phyloP scores from a whole-genome alignment of 2,888 invertebrate genomes.

The Aspidiotus destructor region DNA sequence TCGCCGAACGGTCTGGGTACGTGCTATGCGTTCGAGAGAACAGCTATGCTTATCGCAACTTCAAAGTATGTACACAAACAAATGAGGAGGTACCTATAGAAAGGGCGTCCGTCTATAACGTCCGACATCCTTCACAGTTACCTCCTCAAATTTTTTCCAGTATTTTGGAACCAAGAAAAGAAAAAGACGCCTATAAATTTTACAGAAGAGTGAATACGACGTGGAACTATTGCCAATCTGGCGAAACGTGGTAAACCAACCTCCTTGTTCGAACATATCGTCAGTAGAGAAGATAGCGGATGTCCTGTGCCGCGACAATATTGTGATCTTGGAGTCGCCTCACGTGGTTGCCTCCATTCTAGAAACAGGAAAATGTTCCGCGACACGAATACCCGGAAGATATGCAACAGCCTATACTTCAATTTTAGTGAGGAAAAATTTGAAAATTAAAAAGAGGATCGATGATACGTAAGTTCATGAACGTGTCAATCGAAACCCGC shows the following conservation, averaged over 20 bases:
- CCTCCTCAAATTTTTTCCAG: too few relatives aligned
- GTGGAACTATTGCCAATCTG: slow-evolving; percentile 29
- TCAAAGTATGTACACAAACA: slow-evolving; percentile 31
- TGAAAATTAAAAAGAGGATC: slow-evolving; percentile 16
- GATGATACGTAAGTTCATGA: slow-evolving; percentile 32
- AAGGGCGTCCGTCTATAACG: not conserved
- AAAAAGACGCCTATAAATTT: not conserved
- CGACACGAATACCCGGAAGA: slow-evolving; percentile 34
- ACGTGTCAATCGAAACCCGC: not conserved
- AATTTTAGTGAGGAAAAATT: slow-evolving; percentile 33
- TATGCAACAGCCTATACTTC: slow-evolving; percentile 34
- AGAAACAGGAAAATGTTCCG: slow-evolving; percentile 27
- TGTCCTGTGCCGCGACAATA: slow-evolving; percentile 30
- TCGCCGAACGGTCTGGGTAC: slow-evolving; percentile 29
- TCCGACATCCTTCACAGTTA: too few relatives aligned
- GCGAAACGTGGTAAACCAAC: slow-evolving; percentile 33
- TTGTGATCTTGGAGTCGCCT: slow-evolving; percentile 34
- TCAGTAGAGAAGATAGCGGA: slow-evolving; percentile 28
- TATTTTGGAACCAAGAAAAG: too few relatives aligned
- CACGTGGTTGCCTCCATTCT: slow-evolving; percentile 34
- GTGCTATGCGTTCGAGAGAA: slow-evolving; percentile 33
- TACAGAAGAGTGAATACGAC: slow-evolving; percentile 34
- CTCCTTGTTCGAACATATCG: slow-evolving; percentile 33
- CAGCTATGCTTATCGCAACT: slow-evolving; percentile 33
- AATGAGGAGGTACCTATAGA: not conserved